Percentiles rank a stretch among this genome's conserved stretches.
phyloP scores from a whole-genome alignment of 2,113 vertebrate genomes.

The Lycaon pictus region DNA sequence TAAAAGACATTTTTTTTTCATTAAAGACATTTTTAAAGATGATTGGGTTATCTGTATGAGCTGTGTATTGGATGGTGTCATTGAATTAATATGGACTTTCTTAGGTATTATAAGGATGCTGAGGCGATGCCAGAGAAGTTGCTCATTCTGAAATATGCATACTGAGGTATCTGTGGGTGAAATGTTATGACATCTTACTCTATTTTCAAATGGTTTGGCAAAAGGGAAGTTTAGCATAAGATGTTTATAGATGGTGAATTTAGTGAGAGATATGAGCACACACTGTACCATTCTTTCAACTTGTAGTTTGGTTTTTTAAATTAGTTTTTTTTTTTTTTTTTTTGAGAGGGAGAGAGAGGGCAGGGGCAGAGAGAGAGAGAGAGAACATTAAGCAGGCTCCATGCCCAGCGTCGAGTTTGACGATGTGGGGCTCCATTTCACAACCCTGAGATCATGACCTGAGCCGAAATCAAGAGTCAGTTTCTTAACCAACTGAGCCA shows the following conservation, averaged over 20 bases:
- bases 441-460: not conserved
- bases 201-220: not conserved
- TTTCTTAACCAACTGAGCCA: not conserved
- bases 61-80: not conserved
- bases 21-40: not conserved
- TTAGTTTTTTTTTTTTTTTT: not conserved
- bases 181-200: not conserved
- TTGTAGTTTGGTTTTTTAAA: not conserved
- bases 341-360: not conserved
- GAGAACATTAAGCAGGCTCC: not conserved
- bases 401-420: not conserved
- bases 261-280: not conserved
- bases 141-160: not conserved
- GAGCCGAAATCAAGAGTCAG: not conserved
- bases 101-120: not conserved
- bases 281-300: not conserved
- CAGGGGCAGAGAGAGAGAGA: not conserved
- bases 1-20: not conserved
- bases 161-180: not conserved
- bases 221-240: not conserved
- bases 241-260: not conserved
- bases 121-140: not conserved
- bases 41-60: not conserved
- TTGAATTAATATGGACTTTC: not conserved
- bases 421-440: not conserved